Conservation (phyloP, 2,113 vertebrate species). For the Gymnocephalus cernua region DNA sequence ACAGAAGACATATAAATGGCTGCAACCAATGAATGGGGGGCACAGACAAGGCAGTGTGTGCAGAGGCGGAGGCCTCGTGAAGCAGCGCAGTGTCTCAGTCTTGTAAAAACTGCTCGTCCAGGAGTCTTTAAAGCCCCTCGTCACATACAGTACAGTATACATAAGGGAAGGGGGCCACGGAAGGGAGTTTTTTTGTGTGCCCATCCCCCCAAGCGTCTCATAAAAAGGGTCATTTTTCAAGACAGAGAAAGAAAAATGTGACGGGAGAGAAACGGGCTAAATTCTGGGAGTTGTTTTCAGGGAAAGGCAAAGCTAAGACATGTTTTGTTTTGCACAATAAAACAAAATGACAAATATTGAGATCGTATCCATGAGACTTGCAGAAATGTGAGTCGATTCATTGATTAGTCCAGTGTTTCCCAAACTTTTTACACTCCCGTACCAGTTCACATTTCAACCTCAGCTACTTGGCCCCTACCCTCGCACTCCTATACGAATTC, state of each 20-base stretch:
- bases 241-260: slow-evolving; percentile 7
- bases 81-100: slow-evolving; percentile 20
- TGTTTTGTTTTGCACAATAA: neutral
- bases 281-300: neutral
- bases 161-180: slow-evolving; percentile 5
- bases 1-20: slow-evolving; percentile 60
- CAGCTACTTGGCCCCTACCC: too few relatives aligned
- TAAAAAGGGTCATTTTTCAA: slow-evolving; percentile 41
- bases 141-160: slow-evolving; percentile 32
- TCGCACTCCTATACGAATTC: too few relatives aligned
- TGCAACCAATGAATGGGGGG: slow-evolving; percentile 40
- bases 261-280: neutral
- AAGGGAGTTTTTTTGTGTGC: slow-evolving; percentile 21
- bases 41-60: slow-evolving; percentile 54
- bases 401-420: too few relatives aligned
- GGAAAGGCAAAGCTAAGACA: neutral
- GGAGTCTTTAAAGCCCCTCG: slow-evolving; percentile 40
- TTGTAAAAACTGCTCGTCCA: slow-evolving; percentile 38
- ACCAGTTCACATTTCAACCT: too few relatives aligned
- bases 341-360: neutral
- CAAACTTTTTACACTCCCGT: too few relatives aligned
- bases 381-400: neutral
- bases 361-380: too few relatives aligned
- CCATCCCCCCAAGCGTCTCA: neutral
- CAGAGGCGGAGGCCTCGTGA: slow-evolving; percentile 36